Conservation (phyloP, 1,140 invertebrate genomes). For the Scaptomyza montana region DNA sequence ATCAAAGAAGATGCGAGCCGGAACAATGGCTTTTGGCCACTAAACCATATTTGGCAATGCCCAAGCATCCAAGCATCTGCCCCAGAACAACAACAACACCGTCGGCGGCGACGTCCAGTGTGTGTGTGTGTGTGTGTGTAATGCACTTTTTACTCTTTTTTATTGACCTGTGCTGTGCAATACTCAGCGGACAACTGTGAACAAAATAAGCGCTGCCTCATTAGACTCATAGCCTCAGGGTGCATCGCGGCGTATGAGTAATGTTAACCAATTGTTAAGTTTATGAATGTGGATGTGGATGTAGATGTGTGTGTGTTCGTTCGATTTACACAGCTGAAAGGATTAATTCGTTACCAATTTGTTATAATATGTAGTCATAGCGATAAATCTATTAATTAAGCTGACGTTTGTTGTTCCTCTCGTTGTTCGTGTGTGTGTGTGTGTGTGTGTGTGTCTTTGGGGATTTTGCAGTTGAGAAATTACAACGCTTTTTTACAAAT, state of each 20-base stretch:
- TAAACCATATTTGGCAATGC: constrained; percentile 45
- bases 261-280: constrained; percentile 34
- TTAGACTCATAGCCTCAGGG: constrained; percentile 37
- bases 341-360: constrained; percentile 82
- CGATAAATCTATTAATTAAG: constrained; percentile 83
- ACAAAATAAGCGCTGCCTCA: constrained; percentile 43
- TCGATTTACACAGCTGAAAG: constrained; percentile 72
- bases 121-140: constrained; percentile 20
- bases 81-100: background rate
- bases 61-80: constrained; percentile 27
- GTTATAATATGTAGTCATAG: constrained; percentile 73
- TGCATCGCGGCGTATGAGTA: constrained; percentile 73
- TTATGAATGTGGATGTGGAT: background rate
- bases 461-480: constrained; percentile 56
- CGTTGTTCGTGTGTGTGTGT: constrained; percentile 13
- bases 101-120: too few species aligned
- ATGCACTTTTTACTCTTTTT: constrained; percentile 76
- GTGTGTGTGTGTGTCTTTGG: constrained; percentile 14
- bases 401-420: constrained; percentile 59
- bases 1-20: constrained; percentile 31
- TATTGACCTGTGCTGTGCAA: constrained; percentile 56
- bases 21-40: constrained; percentile 38
- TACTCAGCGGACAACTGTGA: background rate
- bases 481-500: constrained; percentile 55
- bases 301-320: background rate